phyloP scores from a whole-genome alignment of 2,797 vertebrate species.

The Crax fasciolata region DNA sequence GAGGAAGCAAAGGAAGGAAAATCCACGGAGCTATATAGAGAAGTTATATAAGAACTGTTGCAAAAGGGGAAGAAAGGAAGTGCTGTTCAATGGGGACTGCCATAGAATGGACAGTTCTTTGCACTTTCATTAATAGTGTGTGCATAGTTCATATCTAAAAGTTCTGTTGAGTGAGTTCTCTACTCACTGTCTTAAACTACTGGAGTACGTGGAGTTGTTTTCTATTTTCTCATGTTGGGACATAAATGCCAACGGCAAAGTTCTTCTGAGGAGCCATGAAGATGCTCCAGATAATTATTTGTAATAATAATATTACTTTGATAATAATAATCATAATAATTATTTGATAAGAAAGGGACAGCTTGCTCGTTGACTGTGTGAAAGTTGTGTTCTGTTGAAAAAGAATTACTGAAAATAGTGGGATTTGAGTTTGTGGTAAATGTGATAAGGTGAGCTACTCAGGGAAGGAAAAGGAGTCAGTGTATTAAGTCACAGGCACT shows the following conservation, averaged over 20 bases:
- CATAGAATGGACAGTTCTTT: not conserved
- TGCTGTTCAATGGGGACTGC: not conserved
- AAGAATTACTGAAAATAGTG: constrained; percentile 14
- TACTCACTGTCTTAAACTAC: not conserved
- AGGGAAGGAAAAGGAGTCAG: not conserved
- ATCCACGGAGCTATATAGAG: not conserved
- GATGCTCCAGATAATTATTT: not conserved
- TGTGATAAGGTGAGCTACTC: not conserved
- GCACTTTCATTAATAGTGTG: not conserved
- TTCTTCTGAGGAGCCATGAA: not conserved
- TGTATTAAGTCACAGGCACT: not conserved
- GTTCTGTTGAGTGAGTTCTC: not conserved
- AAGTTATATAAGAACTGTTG: not conserved
- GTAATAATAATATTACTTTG: no score
- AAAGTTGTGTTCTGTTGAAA: constrained; percentile 11
- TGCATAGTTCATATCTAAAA: not conserved
- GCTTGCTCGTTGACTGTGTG: not conserved
- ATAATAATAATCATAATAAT: no score
- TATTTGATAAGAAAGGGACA: not conserved
- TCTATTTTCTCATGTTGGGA: not conserved
- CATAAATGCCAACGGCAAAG: not conserved
- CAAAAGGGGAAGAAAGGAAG: not conserved
- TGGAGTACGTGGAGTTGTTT: not conserved
- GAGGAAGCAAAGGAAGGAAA: not conserved
- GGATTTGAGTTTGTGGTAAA: not conserved